Base-by-base conservation (phyloP, 2,113 vertebrate species). In the Paralichthys olivaceus region DNA sequence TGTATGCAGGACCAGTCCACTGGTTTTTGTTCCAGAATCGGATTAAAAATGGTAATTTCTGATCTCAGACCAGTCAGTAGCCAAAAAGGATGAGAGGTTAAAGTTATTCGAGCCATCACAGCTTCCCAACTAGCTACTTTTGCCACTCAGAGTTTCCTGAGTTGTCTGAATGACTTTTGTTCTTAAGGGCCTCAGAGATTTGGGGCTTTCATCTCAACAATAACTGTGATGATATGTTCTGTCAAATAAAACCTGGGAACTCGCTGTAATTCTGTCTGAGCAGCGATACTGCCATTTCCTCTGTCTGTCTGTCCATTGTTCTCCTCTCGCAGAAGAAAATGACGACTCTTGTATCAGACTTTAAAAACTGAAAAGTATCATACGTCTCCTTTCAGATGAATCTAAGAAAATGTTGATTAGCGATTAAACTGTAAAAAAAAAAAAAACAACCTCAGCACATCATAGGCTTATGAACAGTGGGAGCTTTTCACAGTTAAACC, bases 171-270 rank as follows among this genome's bases (percentile, higher is more conserved):
- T 90, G 59, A 89, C 87, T 91, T 81, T 87, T 81, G 71, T 86
- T 86, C 49, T 62, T 81, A 62, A 69, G 22, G 90, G 43, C 92
- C 93, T 88, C 77, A 11, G 91, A 93, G 93, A 84, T 68, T 88
- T 79, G 53, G 12, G 7, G 51, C 83, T 91, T 92, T 88, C 85
- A 87, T 85, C 85, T 61, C 77, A 77, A 86, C 91, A 89, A 91
- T 89, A 80, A 85, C 62, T 67, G 88, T 55, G 88, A 82, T 91
- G 90, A 93, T 81, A 77, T 83, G 64, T 90, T 68, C 85, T 93
- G 93, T 93, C 93, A 93, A 93, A 93, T 89, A 87, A 91, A 92
- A 66, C 12, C 84, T 63, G 49, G 65, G 80, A 89, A 81, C 80
- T 37, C n/a, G 26, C 77, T 84, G 86, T 92, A 90, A 93, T 87